Conservation (phyloP, 2,113 vertebrate species). For the Eptesicus fuscus region DNA sequence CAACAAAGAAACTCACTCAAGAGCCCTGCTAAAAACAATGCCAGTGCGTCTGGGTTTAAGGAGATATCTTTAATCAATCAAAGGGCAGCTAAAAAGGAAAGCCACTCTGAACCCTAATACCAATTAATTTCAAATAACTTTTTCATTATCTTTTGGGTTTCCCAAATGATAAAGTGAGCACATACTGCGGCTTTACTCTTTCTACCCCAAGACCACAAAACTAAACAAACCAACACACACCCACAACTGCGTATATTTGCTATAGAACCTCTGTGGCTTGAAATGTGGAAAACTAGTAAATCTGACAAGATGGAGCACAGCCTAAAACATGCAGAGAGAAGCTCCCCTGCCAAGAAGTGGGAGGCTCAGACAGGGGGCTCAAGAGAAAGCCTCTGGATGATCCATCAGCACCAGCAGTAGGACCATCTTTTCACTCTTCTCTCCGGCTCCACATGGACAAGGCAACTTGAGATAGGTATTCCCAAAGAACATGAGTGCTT, state of each 20-base stretch:
- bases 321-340: not conserved
- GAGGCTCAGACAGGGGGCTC: not conserved
- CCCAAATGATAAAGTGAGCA: not conserved
- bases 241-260: not conserved
- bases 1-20: not conserved
- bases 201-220: not conserved
- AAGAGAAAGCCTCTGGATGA: not conserved
- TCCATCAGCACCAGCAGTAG: not conserved
- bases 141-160: not conserved
- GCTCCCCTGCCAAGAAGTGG: not conserved
- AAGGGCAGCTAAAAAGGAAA: conserved; percentile 12
- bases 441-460: not conserved
- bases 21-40: not conserved
- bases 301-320: not conserved
- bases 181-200: not conserved
- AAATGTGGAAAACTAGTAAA: not conserved
- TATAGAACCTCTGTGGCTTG: not conserved
- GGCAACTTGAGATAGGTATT: not conserved
- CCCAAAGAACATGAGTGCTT: not conserved
- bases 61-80: not conserved
- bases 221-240: not conserved
- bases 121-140: conserved; percentile 1
- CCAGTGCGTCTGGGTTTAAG: not conserved
- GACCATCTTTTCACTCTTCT: not conserved
- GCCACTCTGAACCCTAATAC: conserved; percentile 1